Conservation (phyloP, 2,113 vertebrate species). For the Agelaius tricolor region DNA sequence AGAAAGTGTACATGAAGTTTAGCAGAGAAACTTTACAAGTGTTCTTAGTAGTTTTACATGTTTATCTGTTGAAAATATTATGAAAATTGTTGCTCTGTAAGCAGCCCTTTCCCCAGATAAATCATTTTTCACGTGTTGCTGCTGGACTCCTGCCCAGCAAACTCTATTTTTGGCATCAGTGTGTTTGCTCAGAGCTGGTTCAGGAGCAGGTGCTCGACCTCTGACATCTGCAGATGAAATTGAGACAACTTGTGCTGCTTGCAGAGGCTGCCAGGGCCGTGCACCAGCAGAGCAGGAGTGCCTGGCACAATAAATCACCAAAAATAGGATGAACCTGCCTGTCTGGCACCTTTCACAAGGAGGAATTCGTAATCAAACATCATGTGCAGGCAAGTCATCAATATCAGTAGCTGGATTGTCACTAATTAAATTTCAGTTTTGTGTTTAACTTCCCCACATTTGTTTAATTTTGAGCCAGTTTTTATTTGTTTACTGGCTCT, state of each 20-base stretch:
- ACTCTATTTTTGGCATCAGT: background rate
- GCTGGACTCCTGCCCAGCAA: background rate
- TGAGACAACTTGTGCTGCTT: too few relatives aligned
- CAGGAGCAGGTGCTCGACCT: background rate
- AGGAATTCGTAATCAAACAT: background rate
- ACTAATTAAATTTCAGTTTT: background rate
- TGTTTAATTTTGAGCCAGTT: background rate
- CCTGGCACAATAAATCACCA: background rate
- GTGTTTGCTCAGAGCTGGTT: background rate
- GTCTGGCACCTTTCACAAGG: background rate
- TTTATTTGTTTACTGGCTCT: background rate
- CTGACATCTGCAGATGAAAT: background rate
- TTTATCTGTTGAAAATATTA: background rate
- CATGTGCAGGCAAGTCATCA: background rate
- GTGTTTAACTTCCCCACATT: background rate
- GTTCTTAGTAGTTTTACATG: rapidly evolving
- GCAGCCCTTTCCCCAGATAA: background rate
- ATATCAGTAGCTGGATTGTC: background rate
- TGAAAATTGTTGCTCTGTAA: background rate
- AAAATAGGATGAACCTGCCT: rapidly evolving
- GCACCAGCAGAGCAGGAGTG: background rate
- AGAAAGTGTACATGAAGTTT: rapidly evolving
- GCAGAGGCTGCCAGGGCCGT: background rate
- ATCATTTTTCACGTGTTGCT: rapidly evolving
- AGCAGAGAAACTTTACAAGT: background rate